Conservation (phyloP, 2,797 vertebrate genomes). For the Acrossocheilus wenchowensis region DNA sequence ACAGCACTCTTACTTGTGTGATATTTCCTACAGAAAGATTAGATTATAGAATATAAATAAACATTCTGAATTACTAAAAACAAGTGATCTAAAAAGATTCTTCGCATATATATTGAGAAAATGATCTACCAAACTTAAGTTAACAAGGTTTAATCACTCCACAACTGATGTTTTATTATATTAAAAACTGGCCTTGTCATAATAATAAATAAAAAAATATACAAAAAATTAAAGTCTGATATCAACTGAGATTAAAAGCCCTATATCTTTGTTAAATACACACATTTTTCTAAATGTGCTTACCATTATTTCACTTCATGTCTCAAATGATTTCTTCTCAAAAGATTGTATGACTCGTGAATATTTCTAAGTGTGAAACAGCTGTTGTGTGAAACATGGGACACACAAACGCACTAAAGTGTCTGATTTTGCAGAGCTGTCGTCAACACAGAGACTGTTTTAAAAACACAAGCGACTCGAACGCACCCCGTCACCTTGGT, state of each 20-base stretch:
- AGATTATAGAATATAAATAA: background rate
- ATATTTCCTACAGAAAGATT: background rate
- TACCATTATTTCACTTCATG: background rate
- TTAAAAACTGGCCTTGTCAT: background rate
- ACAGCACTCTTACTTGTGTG: background rate
- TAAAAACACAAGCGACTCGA: conserved; percentile 13
- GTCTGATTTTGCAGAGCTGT: conserved; percentile 27
- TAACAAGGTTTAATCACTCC: background rate
- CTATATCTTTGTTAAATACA: background rate
- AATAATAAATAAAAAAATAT: background rate
- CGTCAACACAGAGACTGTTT: conserved; percentile 3
- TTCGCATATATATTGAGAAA: background rate
- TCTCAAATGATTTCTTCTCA: conserved; percentile 7
- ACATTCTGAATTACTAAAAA: background rate
- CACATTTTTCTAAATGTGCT: conserved; percentile 14
- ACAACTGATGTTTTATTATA: background rate
- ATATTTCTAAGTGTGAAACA: conserved; percentile 7
- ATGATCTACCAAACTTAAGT: background rate
- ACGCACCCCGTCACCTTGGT: conserved; percentile 48
- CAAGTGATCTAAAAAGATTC: background rate
- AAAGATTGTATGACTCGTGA: background rate
- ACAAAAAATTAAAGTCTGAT: background rate
- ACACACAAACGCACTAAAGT: background rate
- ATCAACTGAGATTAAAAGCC: background rate
- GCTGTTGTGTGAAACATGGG: conserved; percentile 26